Evolutionary conservation across 1,140 invertebrate species (phyloP), one percentile per base, ranked within the genome.

Genomic region (Gryon sp.): DNA sequence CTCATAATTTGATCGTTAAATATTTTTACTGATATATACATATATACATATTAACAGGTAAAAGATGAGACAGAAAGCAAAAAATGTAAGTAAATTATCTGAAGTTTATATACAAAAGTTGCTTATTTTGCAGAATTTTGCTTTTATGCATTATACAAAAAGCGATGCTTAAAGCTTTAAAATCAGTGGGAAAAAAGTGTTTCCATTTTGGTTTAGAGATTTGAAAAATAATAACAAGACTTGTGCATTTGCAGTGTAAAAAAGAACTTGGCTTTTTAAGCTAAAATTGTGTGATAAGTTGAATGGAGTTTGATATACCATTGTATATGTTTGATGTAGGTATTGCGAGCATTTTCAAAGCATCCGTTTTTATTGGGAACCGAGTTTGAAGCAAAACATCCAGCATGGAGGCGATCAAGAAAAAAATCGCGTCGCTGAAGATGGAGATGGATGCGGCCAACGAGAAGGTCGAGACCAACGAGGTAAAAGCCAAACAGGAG

Each of bases 381-480:
- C 20, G 16, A 4, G 9, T 12, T n/a, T n/a, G 1, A 52, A 38
- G 28, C 32, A 76, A n/a, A n/a, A 55, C 46, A 15, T 28, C 66
- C 81, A 90, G 82, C 70, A 95, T 95, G 94, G 94, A 95, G 90
- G 93, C 93, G 84, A 95, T 95, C 90, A 95, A 95, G 91, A 95
- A 95, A 90, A 95, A 95, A 91, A 95, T 95, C 91, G 92, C 94
- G 87, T 91, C 93, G 75, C 91, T 95, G 91, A 95, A 95, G 89
- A 90, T 93, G 89, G 94, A 95, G 89, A 95, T 94, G 92, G 94
- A 95, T 80, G 91, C 90, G 81, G 94, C 94, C 66, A 91, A 93
- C 78, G 94, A 95, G 79, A 92, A 93, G 78, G 92, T 93, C 26
- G 94, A 95, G 82, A 90, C 91, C 75, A 90, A 93, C 45, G 94